phyloP scores from a whole-genome alignment of 2,888 invertebrate genomes.

The Synanthedon andrenaeformis region DNA sequence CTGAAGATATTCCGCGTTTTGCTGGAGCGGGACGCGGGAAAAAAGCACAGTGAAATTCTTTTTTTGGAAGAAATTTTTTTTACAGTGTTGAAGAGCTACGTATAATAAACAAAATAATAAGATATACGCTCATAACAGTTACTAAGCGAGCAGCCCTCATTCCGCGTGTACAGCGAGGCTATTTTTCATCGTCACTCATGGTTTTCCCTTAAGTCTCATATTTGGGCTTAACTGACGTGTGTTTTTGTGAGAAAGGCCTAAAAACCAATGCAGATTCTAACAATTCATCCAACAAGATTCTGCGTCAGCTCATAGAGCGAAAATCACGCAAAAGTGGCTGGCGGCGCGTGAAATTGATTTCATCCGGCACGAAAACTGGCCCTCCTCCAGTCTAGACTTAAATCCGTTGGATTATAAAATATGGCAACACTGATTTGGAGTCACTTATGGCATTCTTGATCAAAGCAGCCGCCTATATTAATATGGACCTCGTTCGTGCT shows the following conservation, averaged over 20 bases:
- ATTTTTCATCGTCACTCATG: not conserved
- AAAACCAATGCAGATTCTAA: constrained; percentile 1
- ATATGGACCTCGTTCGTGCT: too few relatives aligned
- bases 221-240: not conserved
- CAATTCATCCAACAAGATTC: not conserved
- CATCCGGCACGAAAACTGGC: not conserved
- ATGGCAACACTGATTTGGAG: not conserved
- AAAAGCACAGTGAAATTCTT: not conserved
- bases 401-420: not conserved
- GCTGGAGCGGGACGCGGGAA: not conserved
- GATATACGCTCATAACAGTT: not conserved
- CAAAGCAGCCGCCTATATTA: too few relatives aligned
- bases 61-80: not conserved
- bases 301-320: not conserved
- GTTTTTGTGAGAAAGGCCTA: not conserved
- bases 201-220: not conserved
- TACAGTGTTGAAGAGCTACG: not conserved
- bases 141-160: not conserved
- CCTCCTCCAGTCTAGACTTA: constrained; percentile 1
- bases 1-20: not conserved
- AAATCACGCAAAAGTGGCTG: constrained; percentile 1
- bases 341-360: constrained; percentile 1
- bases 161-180: not conserved
- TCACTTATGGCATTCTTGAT: too few relatives aligned
- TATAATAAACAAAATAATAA: not conserved